Percentiles rank a stretch among this genome's conserved stretches.
phyloP scores from a whole-genome alignment of 2,888 invertebrate genomes.

The Nysson spinosus region DNA sequence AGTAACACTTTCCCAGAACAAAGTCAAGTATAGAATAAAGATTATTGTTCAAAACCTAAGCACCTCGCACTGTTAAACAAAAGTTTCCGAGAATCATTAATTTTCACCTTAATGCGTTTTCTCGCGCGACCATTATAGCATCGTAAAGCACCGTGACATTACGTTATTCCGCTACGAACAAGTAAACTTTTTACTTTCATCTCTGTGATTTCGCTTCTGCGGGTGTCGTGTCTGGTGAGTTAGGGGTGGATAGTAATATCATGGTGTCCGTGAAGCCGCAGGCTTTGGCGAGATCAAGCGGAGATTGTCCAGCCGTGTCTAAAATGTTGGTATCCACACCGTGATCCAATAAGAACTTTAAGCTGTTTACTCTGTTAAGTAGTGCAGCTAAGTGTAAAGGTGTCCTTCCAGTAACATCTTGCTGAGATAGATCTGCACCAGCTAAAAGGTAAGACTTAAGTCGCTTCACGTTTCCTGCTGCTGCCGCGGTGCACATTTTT shows the following conservation, averaged over 20 bases:
- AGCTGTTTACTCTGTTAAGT: conserved; percentile 79
- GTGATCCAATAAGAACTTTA: conserved; percentile 79
- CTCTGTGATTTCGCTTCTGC: neutral
- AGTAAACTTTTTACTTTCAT: conserved; percentile 14
- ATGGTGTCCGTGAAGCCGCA: conserved; percentile 2
- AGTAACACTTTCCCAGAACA: no score
- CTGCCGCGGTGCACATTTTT: conserved; percentile 83
- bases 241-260: neutral
- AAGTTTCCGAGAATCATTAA: neutral
- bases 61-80: neutral
- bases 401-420: conserved; percentile 83
- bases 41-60: no score
- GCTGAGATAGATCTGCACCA: conserved; percentile 82
- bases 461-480: conserved; percentile 80
- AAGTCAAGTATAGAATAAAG: no score
- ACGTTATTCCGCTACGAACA: neutral
- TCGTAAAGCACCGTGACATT: neutral
- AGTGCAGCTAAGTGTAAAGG: conserved; percentile 85
- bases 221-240: neutral
- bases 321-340: conserved; percentile 74
- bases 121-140: neutral
- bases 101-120: neutral
- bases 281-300: conserved; percentile 79
- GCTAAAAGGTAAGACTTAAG: conserved; percentile 83
- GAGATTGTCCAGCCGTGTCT: conserved; percentile 80